Percentiles rank a stretch among this genome's conserved stretches.
These are phyloP conservation scores for Leptopilina syphax DNA, from an alignment of 2,888 invertebrate genomes.

Conservation along the genomic window DNA sequence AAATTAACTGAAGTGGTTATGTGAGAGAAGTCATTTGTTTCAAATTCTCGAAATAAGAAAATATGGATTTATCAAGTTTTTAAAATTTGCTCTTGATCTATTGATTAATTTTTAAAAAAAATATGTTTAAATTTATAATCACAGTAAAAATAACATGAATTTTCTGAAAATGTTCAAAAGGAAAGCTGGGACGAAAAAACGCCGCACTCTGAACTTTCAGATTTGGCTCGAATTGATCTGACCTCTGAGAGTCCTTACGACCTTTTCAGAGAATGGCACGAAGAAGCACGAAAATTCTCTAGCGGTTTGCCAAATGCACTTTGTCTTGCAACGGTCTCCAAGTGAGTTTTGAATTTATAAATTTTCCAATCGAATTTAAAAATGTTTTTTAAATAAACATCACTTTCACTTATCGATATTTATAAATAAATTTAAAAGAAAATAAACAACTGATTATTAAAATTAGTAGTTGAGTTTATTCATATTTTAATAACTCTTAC, in stretches of 20 bases:
- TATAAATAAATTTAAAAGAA: not conserved
- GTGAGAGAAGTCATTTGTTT: too few species aligned
- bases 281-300: conserved; percentile 68
- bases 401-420: too few species aligned
- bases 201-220: conserved; percentile 60
- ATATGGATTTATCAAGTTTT: too few species aligned
- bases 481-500: not conserved
- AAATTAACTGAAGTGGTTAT: too few species aligned
- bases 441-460: not conserved
- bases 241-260: conserved; percentile 74
- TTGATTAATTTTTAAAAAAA: not conserved
- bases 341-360: conserved; percentile 65
- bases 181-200: conserved; percentile 4
- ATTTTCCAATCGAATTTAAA: too few species aligned
- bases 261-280: conserved; percentile 77
- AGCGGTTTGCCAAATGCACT: conserved; percentile 65
- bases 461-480: too few species aligned
- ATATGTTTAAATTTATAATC: not conserved
- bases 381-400: too few species aligned
- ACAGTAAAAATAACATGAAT: not conserved
- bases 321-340: conserved; percentile 75
- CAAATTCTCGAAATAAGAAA: too few species aligned
- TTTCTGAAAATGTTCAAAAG: conserved; percentile 21
- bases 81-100: too few species aligned
- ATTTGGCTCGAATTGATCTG: conserved; percentile 73